Evolutionary conservation across 2,888 invertebrate genomes (phyloP), one percentile per base, ranked within the genome.

Genomic region (Orthosia cruda): DNA sequence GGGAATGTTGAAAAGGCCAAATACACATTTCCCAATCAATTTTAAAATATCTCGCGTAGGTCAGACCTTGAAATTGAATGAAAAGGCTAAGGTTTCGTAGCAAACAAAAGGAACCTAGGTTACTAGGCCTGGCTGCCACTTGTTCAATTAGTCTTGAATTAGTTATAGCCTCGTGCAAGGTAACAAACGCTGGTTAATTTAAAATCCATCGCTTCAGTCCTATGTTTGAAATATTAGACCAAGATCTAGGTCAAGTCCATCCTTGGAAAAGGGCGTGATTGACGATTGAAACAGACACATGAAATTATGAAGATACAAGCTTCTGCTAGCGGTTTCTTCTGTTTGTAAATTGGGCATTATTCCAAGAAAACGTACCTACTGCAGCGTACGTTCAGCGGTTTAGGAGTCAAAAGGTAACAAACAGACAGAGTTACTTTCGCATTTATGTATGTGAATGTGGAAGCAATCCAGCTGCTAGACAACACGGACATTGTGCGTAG

Each of bases 151-250:
- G 3, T 55, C 13, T 52, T 58, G 45, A 74, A 74, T 74, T 47
- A 67, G 4, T 74, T 47, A 67, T 58, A 15, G 18, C 20, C 50
- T 23, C 68, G 26, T 26, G 50, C 26, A 67, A 49, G 40, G 4
- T 12, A n/a, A 74, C 16, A 15, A 16, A 0, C 16, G 16, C 13
- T 47, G 20, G 5, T 5, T 52, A 23, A 58, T 74, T 58, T 68
- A 47, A 52, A 74, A 59, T 77, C 32, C 52, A 52, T 23, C 16
- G 18, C 4, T 69, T 26, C 15, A 45, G 9, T 9, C 40, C 13
- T 13, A n/a, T n/a, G 20, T 59, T 59, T 32, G 16, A 59, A 67
- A 58, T 15, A 4, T 52, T 15, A 50, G 0, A 23, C 20, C 15
- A 52, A 52, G 16, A 58, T 77, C 13, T 52, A 58, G 58, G 58